phyloP scores from a whole-genome alignment of 2,113 vertebrate genomes.

The Axis porcinus region DNA sequence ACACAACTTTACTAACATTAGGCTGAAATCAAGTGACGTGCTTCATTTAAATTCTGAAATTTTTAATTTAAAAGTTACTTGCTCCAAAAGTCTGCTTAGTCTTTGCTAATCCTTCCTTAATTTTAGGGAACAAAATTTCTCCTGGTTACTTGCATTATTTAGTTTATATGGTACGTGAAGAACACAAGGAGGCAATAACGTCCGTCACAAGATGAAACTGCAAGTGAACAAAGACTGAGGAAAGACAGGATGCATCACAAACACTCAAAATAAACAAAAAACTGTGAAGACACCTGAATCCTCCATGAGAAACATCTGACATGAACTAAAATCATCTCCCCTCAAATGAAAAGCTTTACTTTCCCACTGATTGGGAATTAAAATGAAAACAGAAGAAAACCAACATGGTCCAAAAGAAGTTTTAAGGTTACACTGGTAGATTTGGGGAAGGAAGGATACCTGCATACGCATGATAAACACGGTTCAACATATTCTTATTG shows the following conservation, averaged over 20 bases:
- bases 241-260: not conserved
- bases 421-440: not conserved
- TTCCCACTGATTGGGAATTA: not conserved
- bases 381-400: not conserved
- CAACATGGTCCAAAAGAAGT: not conserved
- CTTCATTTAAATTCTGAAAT: not conserved
- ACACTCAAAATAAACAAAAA: not conserved
- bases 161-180: not conserved
- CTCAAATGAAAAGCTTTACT: not conserved
- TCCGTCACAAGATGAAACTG: not conserved
- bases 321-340: not conserved
- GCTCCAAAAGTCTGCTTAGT: not conserved
- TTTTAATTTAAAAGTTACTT: not conserved
- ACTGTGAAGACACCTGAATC: not conserved
- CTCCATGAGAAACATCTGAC: not conserved
- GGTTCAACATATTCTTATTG: not conserved
- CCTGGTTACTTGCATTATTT: not conserved
- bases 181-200: no score
- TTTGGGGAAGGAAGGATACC: not conserved
- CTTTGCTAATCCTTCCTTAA: not conserved
- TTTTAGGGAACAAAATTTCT: not conserved
- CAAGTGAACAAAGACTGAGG: not conserved
- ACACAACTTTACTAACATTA: not conserved
- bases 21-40: not conserved
- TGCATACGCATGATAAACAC: fast-evolving